A percentile compares a stretch with the other conserved stretches of the same genome.
phyloP scores from a whole-genome alignment of 2,888 invertebrate genomes.

The Hydropsyche betteni region DNA sequence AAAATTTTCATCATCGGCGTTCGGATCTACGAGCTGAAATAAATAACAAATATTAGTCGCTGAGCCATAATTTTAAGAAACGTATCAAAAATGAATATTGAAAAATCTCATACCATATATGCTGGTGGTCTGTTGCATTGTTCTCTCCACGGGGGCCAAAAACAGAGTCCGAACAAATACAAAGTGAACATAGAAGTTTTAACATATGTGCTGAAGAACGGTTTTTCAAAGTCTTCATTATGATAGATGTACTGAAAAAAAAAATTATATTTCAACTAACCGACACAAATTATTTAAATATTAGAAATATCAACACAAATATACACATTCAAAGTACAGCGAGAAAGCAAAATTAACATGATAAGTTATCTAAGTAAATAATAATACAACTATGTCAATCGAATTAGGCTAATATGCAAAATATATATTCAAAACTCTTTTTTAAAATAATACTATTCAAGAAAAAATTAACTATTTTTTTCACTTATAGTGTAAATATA shows the following conservation, averaged over 20 bases:
- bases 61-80: background rate
- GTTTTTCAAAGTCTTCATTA: constrained; percentile 88
- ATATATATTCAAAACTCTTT: too few relatives aligned
- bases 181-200: constrained; percentile 94
- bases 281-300: too few relatives aligned
- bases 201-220: constrained; percentile 95
- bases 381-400: too few relatives aligned
- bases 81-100: too few relatives aligned
- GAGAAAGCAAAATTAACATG: too few relatives aligned
- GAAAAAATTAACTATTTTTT: too few relatives aligned
- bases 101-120: constrained; percentile 69
- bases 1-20: constrained; percentile 82
- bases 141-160: constrained; percentile 90
- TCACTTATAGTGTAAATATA: too few relatives aligned
- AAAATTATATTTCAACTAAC: background rate
- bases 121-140: constrained; percentile 78
- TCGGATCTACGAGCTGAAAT: constrained; percentile 75
- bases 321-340: too few relatives aligned
- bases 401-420: too few relatives aligned
- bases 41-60: constrained; percentile 53
- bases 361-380: too few relatives aligned
- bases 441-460: too few relatives aligned
- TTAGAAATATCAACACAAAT: too few relatives aligned
- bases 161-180: constrained; percentile 88
- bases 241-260: constrained; percentile 82